Base-by-base conservation (phyloP, 2,888 invertebrate species). In the Teinopalpus imperialis region DNA sequence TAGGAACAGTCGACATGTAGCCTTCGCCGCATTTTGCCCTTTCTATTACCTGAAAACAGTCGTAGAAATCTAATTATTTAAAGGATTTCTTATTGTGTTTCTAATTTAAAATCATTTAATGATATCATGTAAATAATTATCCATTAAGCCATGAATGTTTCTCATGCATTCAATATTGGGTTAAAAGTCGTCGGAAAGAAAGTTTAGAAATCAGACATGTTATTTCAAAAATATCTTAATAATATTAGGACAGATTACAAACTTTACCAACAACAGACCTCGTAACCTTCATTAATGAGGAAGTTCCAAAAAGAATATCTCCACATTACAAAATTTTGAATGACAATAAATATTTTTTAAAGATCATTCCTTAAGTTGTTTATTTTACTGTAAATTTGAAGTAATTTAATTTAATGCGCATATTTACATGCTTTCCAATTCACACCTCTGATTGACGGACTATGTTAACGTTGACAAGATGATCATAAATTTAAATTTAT, bases 21-120 rank as follows among this genome's bases (percentile, higher is more conserved):
- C 62, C 56, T 21, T 83, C 79, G 23, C 86, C 85, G 43, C 86
- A 86, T 62, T 81, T 81, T 43, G 80, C 70, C 74, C 78, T 76
- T 50, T 74, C 66, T 12, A 74, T 41, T 42, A 81, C 50, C 87
- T 88, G 60, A 1, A 61, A 66, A 36, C 7, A 27, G 18, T 20
- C 32, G 32, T 24, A n/a, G n/a, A n/a, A n/a, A n/a, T n/a, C n/a
- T n/a, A n/a, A n/a, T n/a, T 26, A 9, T 26, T 26, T 26, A 26
- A 26, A 3, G 10, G 3, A 9, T 9, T 6, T 26, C 3, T 7
- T n/a, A n/a, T n/a, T n/a, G n/a, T n/a, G n/a, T n/a, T n/a, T n/a
- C n/a, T n/a, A n/a, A n/a, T n/a, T n/a, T n/a, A n/a, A n/a, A n/a
- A n/a, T n/a, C n/a, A n/a, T n/a, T n/a, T n/a, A n/a, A n/a, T n/a